Evolutionary conservation across 1,140 invertebrate genomes (phyloP).

Genomic region (Drosophila pectinifera): DNA sequence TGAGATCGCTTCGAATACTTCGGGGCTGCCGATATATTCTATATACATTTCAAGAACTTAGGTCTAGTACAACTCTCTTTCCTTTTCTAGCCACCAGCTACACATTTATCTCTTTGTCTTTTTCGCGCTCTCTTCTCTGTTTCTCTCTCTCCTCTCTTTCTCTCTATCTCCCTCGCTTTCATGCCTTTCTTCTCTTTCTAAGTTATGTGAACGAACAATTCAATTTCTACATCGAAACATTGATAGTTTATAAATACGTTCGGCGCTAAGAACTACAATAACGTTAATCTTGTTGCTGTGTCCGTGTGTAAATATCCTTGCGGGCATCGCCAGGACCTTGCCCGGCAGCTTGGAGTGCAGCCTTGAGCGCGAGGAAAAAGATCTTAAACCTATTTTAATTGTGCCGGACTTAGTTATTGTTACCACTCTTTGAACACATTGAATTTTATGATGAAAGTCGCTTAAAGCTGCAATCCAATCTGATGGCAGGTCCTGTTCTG

Average conservation of each 20-base stretch:
- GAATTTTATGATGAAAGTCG: constrained; percentile 9
- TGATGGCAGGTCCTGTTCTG: neutral
- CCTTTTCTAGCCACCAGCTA: too few species aligned
- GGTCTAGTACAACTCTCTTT: constrained; percentile 16
- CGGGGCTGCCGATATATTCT: constrained; percentile 22
- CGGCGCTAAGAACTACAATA: constrained; percentile 43
- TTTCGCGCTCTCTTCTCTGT: neutral
- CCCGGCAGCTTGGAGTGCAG: neutral
- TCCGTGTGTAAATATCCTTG: constrained; percentile 14
- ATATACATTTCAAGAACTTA: constrained; percentile 38
- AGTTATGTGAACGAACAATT: constrained; percentile 44
- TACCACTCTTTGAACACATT: constrained; percentile 32
- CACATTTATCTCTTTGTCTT: constrained; percentile 4
- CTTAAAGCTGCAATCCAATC: constrained; percentile 6
- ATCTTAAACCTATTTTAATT: constrained; percentile 29
- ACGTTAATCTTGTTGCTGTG: constrained; percentile 9
- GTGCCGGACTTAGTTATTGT: constrained; percentile 26
- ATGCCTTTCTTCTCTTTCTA: constrained; percentile 18
- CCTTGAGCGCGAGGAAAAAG: constrained; percentile 1
- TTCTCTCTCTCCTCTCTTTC: neutral
- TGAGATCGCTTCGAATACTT: constrained; percentile 35
- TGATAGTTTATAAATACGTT: constrained; percentile 51
- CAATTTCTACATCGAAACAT: constrained; percentile 43
- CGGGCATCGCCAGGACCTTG: neutral
- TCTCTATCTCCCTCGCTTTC: neutral